Percentiles rank a stretch among this genome's conserved stretches.
phyloP scores from a whole-genome alignment of 2,113 vertebrate species.

The Misgurnus mizolepis region DNA sequence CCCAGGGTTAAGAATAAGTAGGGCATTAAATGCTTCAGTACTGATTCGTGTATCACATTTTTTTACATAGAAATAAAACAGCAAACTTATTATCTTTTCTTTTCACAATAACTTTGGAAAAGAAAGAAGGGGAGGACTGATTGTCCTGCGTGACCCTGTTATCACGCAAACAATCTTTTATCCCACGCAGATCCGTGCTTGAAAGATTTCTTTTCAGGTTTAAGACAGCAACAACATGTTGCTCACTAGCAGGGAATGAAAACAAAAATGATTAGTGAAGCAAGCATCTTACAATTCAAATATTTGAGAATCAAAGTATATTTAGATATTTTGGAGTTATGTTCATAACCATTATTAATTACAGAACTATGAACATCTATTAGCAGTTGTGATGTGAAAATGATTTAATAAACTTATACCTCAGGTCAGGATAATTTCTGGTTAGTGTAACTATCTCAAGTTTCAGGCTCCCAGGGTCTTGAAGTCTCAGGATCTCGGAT shows the following conservation, averaged over 20 bases:
- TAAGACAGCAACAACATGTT: slow-evolving; percentile 80
- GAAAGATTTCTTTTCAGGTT: slow-evolving; percentile 81
- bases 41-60: too few species aligned
- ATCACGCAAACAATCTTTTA: slow-evolving; percentile 75
- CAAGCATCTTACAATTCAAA: not conserved
- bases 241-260: slow-evolving; percentile 68
- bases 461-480: slow-evolving; percentile 80
- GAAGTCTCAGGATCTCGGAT: slow-evolving; percentile 84
- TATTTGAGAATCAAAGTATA: too few species aligned
- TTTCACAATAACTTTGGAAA: slow-evolving; percentile 62
- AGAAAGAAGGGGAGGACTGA: slow-evolving; percentile 56
- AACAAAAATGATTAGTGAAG: not conserved
- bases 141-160: slow-evolving; percentile 17
- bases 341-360: not conserved
- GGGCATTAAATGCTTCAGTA: too few species aligned
- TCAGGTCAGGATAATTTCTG: slow-evolving; percentile 79
- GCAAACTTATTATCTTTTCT: not conserved
- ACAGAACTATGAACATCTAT: too few species aligned
- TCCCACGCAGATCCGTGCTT: slow-evolving; percentile 66
- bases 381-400: too few species aligned
- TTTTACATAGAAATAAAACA: too few species aligned
- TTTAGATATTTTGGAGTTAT: too few species aligned
- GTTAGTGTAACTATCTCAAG: slow-evolving; percentile 79
- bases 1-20: too few species aligned
- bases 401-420: slow-evolving; percentile 63